Conservation (phyloP, 2,113 vertebrate genomes). For the Hydropotes inermis region DNA sequence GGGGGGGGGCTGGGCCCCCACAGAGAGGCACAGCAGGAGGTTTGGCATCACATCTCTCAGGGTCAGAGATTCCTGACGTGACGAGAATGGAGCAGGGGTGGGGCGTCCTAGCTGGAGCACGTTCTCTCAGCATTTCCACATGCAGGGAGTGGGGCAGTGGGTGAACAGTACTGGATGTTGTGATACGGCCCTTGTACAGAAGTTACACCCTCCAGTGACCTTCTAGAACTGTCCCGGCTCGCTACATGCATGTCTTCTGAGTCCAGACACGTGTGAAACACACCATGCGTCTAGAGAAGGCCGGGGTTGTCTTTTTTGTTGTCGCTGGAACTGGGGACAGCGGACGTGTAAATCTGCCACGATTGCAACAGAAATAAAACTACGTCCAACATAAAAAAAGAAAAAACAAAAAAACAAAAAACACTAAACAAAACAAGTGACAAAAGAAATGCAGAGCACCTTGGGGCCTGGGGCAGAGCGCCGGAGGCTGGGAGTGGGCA, state of each 20-base stretch:
- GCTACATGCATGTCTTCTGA: slow-evolving; percentile 93
- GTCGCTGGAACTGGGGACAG: slow-evolving; percentile 81
- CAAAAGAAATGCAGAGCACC: slow-evolving; percentile 81
- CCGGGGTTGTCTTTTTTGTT: slow-evolving; percentile 84
- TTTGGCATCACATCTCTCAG: not conserved
- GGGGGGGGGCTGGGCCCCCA: slow-evolving; percentile 8
- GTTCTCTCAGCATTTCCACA: slow-evolving; percentile 85
- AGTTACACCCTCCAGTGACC: slow-evolving; percentile 89
- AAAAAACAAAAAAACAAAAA: slow-evolving; percentile 71
- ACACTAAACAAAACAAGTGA: slow-evolving; percentile 67
- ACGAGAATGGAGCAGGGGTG: not conserved
- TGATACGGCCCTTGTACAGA: slow-evolving; percentile 89
- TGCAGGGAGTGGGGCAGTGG: slow-evolving; percentile 82
- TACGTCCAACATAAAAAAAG: slow-evolving; percentile 79
- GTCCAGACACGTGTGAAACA: slow-evolving; percentile 93
- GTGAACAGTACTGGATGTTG: slow-evolving; percentile 83
- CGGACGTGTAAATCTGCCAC: slow-evolving; percentile 83
- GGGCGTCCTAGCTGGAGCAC: slow-evolving; percentile 82
- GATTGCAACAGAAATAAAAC: slow-evolving; percentile 81
- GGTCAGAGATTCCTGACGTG: not conserved
- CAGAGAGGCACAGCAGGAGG: not conserved
- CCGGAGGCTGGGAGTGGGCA: slow-evolving; percentile 81
- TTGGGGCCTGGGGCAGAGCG: slow-evolving; percentile 74
- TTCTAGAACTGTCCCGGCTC: slow-evolving; percentile 84
- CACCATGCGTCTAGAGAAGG: slow-evolving; percentile 85